Evolutionary conservation across 1,140 invertebrate genomes (phyloP).

Genomic region (Physella acuta): DNA sequence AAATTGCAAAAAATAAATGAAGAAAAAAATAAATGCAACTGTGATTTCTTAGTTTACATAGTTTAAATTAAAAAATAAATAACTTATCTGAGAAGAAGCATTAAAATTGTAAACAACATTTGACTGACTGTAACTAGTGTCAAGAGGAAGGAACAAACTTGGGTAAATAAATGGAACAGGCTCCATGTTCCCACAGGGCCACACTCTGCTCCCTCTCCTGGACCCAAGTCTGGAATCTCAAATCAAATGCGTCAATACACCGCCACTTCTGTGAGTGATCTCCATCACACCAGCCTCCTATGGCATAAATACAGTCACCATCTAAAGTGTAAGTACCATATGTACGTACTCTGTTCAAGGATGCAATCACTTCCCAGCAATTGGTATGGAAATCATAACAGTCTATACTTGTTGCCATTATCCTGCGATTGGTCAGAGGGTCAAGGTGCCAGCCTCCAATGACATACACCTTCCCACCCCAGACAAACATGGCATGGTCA

Average conservation of each 20-base stretch:
- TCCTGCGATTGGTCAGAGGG: conserved; percentile 62
- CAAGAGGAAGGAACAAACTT: conserved; percentile 12
- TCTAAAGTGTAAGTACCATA: conserved; percentile 71
- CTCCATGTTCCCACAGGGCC: conserved; percentile 47
- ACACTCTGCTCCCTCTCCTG: conserved; percentile 25
- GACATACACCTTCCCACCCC: conserved; percentile 68
- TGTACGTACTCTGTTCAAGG: conserved; percentile 70
- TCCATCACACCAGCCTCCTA: conserved; percentile 67
- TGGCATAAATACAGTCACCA: conserved; percentile 70
- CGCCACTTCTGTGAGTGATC: conserved; percentile 38
- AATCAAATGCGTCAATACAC: conserved; percentile 36
- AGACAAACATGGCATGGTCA: conserved; percentile 71
- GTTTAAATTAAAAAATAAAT: too few species aligned
- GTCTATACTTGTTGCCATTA: conserved; percentile 70
- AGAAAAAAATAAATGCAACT: too few species aligned
- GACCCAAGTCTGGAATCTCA: conserved; percentile 30
- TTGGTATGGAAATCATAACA: conserved; percentile 68
- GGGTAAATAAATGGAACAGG: conserved; percentile 42
- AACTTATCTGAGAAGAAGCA: too few species aligned
- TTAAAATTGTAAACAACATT: too few species aligned
- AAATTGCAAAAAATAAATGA: too few species aligned
- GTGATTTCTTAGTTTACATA: too few species aligned
- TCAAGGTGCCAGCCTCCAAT: conserved; percentile 75
- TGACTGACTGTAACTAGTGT: too few species aligned
- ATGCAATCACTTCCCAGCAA: conserved; percentile 67